Evolutionary conservation across 2,888 invertebrate genomes (phyloP), one percentile per base, ranked within the genome.

Genomic region (Antheraea yamamai): DNA sequence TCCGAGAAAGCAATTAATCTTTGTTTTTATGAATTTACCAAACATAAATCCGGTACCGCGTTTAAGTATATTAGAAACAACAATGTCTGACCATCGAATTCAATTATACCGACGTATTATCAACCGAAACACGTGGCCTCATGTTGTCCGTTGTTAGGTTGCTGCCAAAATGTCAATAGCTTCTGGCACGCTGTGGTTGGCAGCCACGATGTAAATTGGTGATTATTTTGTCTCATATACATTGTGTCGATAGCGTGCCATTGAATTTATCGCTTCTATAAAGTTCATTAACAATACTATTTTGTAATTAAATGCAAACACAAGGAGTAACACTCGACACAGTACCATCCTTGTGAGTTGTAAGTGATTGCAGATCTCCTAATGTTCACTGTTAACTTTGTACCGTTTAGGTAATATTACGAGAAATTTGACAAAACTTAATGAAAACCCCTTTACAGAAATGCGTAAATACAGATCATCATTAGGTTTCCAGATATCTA

Each of bases 141-240:
- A n/a, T 12, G 58, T 12, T 8, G 64, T 2, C 73, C 73, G 66
- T 79, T 80, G 80, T 77, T 77, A 75, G 76, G 72, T 66, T 72
- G 76, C 35, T 81, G 84, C 87, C 86, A 87, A 85, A 73, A 84
- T 87, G 82, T 85, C 86, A 75, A 73, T 75, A 80, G 83, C 79
- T 76, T 66, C 79, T 79, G 79, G 83, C 85, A 78, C 82, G 81
- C 83, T 78, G 66, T 70, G 16, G 75, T 80, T 78, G 82, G 79
- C 80, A 78, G n/a, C 23, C 47, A 16, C 75, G 78, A 78, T 81
- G 80, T 80, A 80, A 78, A 80, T 83, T 78, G 77, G 76, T 47
- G 52, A 64, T 77, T 39, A 74, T 23, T 39, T 58, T 58, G n/a
- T 55, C 20, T 52, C 39, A 10, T 39, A 70, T 70, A 73, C 58